phyloP scores from a whole-genome alignment of 2,888 invertebrate species.

The Drosophila infuscata region DNA sequence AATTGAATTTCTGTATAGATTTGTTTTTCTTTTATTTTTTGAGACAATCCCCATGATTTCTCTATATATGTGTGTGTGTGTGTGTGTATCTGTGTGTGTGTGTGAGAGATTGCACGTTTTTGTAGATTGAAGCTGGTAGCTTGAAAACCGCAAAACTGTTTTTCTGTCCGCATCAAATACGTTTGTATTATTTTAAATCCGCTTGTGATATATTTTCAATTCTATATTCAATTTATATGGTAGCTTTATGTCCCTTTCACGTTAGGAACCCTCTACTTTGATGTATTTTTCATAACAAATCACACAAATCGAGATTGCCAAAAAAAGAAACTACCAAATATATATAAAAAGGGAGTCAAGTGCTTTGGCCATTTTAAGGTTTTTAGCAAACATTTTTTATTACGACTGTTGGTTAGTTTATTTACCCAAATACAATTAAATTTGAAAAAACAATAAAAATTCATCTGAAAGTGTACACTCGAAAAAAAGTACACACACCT shows the following conservation, averaged over 20 bases:
- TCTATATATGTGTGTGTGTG: conserved; percentile 16
- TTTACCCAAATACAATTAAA: neutral
- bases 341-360: neutral
- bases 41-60: conserved; percentile 41
- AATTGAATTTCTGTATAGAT: conserved; percentile 59
- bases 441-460: neutral
- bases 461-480: neutral
- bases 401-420: neutral
- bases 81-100: conserved; percentile 21
- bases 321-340: neutral
- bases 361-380: neutral
- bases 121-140: conserved; percentile 41
- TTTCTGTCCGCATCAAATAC: conserved; percentile 58
- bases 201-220: conserved; percentile 77
- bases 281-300: conserved; percentile 17
- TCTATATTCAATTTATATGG: conserved; percentile 68
- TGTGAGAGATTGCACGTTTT: conserved; percentile 27
- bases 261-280: conserved; percentile 4
- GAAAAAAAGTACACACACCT: too few relatives aligned
- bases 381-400: neutral
- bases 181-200: conserved; percentile 75
- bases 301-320: conserved; percentile 21
- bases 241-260: conserved; percentile 21
- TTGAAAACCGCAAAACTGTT: conserved; percentile 66
- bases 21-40: conserved; percentile 30